Conservation (phyloP, 1,140 invertebrate species). For the Drosophila malerkotliana region DNA sequence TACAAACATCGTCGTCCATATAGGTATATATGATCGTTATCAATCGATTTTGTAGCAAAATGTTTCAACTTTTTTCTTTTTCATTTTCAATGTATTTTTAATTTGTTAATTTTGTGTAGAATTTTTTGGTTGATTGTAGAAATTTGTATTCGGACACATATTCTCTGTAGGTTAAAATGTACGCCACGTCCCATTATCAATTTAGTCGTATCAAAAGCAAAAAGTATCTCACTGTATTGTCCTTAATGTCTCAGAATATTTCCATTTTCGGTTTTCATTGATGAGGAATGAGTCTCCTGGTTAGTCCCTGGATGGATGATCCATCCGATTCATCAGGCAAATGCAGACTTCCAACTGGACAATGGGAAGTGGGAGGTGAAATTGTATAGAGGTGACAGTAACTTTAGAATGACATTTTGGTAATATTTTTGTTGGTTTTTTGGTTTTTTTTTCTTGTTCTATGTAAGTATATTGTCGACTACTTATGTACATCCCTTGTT, state of each 20-base stretch:
- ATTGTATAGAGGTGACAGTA: constrained; percentile 30
- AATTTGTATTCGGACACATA: constrained; percentile 69
- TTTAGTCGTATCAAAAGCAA: constrained; percentile 72
- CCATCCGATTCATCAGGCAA: constrained; percentile 11
- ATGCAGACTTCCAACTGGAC: constrained; percentile 35
- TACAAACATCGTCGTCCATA: constrained; percentile 33
- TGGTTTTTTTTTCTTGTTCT: constrained; percentile 11
- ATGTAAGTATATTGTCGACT: constrained; percentile 81
- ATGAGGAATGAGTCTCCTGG: constrained; percentile 36
- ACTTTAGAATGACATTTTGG: constrained; percentile 18
- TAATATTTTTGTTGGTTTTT: constrained; percentile 20
- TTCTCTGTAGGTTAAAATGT: constrained; percentile 54
- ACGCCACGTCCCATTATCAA: constrained; percentile 34
- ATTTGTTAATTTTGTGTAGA: constrained; percentile 50
- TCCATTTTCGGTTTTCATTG: constrained; percentile 37
- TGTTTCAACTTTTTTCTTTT: constrained; percentile 36
- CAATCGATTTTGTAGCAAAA: constrained; percentile 74
- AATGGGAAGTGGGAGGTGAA: constrained; percentile 56
- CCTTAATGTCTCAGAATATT: constrained; percentile 79
- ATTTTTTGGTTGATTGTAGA: constrained; percentile 72
- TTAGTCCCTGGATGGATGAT: constrained; percentile 15
- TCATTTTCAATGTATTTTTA: constrained; percentile 27
- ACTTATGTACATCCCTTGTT: constrained; percentile 83
- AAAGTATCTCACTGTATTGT: constrained; percentile 73
- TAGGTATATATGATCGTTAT: constrained; percentile 63